Evolutionary conservation across 2,113 vertebrate species (phyloP), one percentile per base, ranked within the genome.

Genomic region (Aythya baeri): DNA sequence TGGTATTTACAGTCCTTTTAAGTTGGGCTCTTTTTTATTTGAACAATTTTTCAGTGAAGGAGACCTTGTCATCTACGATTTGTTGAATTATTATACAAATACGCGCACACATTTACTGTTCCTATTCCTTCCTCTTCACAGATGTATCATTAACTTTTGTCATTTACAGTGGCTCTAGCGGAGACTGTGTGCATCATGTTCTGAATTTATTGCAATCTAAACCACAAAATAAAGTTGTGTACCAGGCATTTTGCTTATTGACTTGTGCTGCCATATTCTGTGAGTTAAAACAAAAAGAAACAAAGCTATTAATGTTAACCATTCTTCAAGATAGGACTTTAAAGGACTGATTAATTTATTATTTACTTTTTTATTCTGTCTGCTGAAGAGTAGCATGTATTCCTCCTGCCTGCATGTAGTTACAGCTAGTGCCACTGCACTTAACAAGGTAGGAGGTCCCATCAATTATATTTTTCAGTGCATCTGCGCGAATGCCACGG

Each of bases 401-500:
- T n/a, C 43, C 29, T 83, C 22, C 11, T 29, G 61, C 21, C 36
- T 6, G 21, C 4, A 5, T 22, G 49, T 13, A 34, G 79, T 36
- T 91, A 62, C 1, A 79, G 82, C 46, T 76, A 61, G 61, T 91
- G 77, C n/a, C 49, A 34, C 58, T 29, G 83, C 72, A 83, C 63
- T 92, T 91, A 91, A 92, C 67, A 71, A 93, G 70, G 86, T 88
- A 93, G 90, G 94, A 96, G 68, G 77, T 71, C 88, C 36, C 86
- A 62, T 74, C 79, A 90, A 67, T 93, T 93, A 38, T 5, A 50
- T 77, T 89, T 88, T 80, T 50, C 58, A 83, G 6, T 36, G 77
- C 38, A 78, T 83, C 38, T 9, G 0, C 41, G 71, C 0, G 11
- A 93, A 88, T 67, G 74, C 88, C 83, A 66, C 44, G 75, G 65